Evolutionary conservation across 1,140 invertebrate genomes (phyloP), one percentile per base, ranked within the genome.

Genomic region (Limonius californicus): DNA sequence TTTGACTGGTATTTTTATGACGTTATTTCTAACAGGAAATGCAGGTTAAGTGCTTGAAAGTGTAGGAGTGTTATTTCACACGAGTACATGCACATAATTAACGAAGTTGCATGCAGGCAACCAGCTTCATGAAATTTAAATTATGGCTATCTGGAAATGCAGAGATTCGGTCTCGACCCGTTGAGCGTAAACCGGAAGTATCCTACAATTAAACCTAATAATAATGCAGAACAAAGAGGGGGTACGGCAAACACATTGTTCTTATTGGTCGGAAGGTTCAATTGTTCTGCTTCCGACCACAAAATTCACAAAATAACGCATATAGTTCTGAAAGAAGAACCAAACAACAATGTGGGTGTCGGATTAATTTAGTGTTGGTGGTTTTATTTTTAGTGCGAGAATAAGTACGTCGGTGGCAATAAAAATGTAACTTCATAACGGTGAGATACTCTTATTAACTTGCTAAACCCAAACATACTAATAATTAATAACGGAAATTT

Each of bases 151-250:
- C 27, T 54, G 21, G 19, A 32, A 53, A 55, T 43, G 47, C 50
- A 54, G 60, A 62, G 60, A 62, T 62, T 62, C 32, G 43, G 60
- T 62, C 54, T 54, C 66, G 54, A 55, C 2, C 18, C 62, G 59
- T 64, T 70, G 65, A 68, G 66, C 67, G 69, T 67, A 69, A 66
- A 64, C 57, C 71, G 71, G 71, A 72, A 70, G 61, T 64, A 61
- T 58, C 64, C 54, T 72, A 66, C 68, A 72, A 72, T 72, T 72
- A 72, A 72, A 69, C 63, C 63, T 63, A 69, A 72, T 70, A 67
- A 66, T 66, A 72, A 72, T 70, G 67, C 66, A 65, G 67, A 68
- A 69, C 70, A 72, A 62, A 65, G 43, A 61, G 64, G 65, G 64
- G 53, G 57, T 50, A 45, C 35, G 16, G 21, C 20, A 42, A 59